Evolutionary conservation across 1,140 invertebrate genomes (phyloP), one percentile per base, ranked within the genome.

Genomic region (Drosophila truncata): DNA sequence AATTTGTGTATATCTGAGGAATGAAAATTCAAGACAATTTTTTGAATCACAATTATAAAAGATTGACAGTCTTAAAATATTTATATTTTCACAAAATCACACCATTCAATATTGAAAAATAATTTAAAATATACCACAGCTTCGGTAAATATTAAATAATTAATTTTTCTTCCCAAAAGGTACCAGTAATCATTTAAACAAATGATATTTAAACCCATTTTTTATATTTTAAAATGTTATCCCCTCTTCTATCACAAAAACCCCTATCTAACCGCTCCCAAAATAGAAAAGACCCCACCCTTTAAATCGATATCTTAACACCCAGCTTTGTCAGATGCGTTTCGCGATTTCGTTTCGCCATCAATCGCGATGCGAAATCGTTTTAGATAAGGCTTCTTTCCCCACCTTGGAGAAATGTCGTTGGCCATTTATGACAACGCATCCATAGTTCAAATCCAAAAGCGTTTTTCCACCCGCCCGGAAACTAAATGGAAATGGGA

Each of bases 371-470:
- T 72, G 67, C 35, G 23, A 73, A 73, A 73, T 73, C 70, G 70
- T 47, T 73, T 73, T 72, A 73, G 70, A 73, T 73, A 73, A 72
- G 69, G n/a, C 52, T 16, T 29, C 27, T 2, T 27, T 7, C 27
- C 13, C 42, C 25, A 31, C 20, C 18, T 4, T 8, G 27, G 14
- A 16, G 20, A 35, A 42, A 29, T n/a, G 20, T 27, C 66, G 23
- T 49, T 72, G 55, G 70, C 67, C 67, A 73, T 73, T 73, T 73
- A 73, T 73, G 70, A 72, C 70, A 72, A 41, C 65, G 42, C 64
- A 60, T 44, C 82, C 83, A 90, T 88, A 88, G 84, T 90, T 84
- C 73, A 88, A 72, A 84, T 88, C 84, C 88, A 78, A 90, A 88
- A 80, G 20, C 78, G 85, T 42, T 87, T 84, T 61, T 31, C 29